Evolutionary conservation across 1,140 invertebrate genomes (phyloP), one percentile per base, ranked within the genome.

Genomic region (Planococcus citri): DNA sequence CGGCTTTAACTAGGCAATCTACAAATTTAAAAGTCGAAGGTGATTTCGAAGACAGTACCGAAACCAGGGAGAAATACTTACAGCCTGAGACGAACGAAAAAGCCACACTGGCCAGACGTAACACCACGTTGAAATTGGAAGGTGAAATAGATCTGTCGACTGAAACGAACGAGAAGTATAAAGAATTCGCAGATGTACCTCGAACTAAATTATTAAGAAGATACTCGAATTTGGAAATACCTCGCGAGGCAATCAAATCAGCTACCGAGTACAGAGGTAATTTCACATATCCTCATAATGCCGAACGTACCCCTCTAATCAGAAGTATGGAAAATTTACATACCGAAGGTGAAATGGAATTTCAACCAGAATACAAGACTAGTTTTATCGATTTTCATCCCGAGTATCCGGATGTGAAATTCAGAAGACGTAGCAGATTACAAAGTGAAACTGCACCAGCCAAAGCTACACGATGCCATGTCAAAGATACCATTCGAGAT

Each of bases 11-110:
- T 10, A 72, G 73, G 27, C 72, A 69, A 58, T 29, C 70, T 10
- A 73, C 74, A 0, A 73, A 68, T 61, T 69, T 74, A n/a, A 71
- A 72, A 69, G 64, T 74, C 17, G 73, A 73, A 64, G 74, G 74
- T 12, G 67, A 69, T 4, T 21, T 74, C 9, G 72, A 74, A 1
- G 25, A 21, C 9, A 22, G 68, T 20, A 73, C 73, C 0, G 73
- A 73, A 71, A 64, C 27, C 12, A 70, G 22, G 12, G 73, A 74
- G 6, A 72, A 71, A 14, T 74, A 70, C 68, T 64, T 73, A 8
- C 70, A 51, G 14, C 70, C 73, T 51, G 33, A 68, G 1, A 27
- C 25, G 1, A 41, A 68, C 61, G 9, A 22, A 1, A 33, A 73
- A 22, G 71, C 72, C 1, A 57, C 27, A 1, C 38, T 60, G 12